phyloP scores from a whole-genome alignment of 1,140 invertebrate species.

The Ostrea edulis region DNA sequence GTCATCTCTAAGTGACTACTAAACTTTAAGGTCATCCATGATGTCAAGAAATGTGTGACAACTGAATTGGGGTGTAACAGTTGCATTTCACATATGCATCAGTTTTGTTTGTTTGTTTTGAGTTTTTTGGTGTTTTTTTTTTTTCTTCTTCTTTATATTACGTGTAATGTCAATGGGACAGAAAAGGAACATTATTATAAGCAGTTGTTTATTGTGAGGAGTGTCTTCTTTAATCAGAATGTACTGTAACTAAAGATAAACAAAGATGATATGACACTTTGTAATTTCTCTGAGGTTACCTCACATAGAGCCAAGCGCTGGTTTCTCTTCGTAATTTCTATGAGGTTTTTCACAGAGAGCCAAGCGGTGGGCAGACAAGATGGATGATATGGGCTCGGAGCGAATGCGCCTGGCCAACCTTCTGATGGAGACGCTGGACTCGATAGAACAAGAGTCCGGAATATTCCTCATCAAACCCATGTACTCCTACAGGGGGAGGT shows the following conservation, averaged over 20 bases:
- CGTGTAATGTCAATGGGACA: too few relatives aligned
- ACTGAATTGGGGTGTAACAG: too few relatives aligned
- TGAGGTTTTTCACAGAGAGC: slow-evolving; percentile 71
- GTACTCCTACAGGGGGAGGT: slow-evolving; percentile 77
- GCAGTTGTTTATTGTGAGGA: too few relatives aligned
- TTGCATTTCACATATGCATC: too few relatives aligned
- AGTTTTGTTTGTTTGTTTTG: too few relatives aligned
- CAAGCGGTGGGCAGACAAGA: slow-evolving; percentile 73
- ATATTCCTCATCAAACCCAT: slow-evolving; percentile 79
- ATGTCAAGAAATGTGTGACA: too few relatives aligned
- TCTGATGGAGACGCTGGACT: slow-evolving; percentile 75
- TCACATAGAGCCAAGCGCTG: slow-evolving; percentile 73
- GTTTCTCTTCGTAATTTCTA: slow-evolving; percentile 50
- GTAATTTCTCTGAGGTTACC: slow-evolving; percentile 34
- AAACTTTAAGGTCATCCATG: too few relatives aligned
- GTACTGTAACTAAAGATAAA: background rate
- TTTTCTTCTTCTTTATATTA: too few relatives aligned
- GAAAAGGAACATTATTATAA: too few relatives aligned
- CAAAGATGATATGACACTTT: background rate
- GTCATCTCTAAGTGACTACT: too few relatives aligned
- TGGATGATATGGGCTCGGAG: slow-evolving; percentile 74
- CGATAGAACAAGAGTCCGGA: slow-evolving; percentile 77
- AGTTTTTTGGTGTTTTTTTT: too few relatives aligned
- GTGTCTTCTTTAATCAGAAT: background rate
- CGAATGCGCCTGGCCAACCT: slow-evolving; percentile 72